These are phyloP conservation scores for Mellivora capensis DNA, from an alignment of 2,113 vertebrate species.

Conservation along the genomic window DNA sequence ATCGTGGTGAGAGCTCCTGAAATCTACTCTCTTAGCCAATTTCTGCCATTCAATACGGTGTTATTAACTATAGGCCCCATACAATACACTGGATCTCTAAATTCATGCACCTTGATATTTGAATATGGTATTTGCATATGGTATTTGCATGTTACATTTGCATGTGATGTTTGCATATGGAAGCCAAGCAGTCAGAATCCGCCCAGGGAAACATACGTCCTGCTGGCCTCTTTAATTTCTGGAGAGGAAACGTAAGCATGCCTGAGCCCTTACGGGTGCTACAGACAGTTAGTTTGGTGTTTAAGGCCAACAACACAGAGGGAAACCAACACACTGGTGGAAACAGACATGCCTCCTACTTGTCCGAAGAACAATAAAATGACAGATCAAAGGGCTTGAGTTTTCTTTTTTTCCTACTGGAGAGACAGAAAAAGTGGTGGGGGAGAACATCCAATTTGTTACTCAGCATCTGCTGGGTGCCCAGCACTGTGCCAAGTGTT, in stretches of 20 bases:
- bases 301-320: not conserved
- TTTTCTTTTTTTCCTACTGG: not conserved
- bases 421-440: not conserved
- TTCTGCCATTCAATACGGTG: not conserved
- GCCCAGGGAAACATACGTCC: not conserved
- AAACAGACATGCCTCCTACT: not conserved
- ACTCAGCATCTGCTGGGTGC: not conserved
- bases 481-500: not conserved
- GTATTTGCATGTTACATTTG: too few species aligned
- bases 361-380: not conserved
- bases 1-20: not conserved
- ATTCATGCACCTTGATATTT: not conserved
- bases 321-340: not conserved
- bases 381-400: not conserved
- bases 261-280: not conserved
- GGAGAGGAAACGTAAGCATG: not conserved
- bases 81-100: not conserved
- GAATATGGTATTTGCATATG: too few species aligned
- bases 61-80: not conserved
- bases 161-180: not conserved
- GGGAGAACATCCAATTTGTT: not conserved
- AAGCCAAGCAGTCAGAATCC: not conserved
- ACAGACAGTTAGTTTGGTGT: not conserved
- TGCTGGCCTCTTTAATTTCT: not conserved
- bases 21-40: not conserved